Evolutionary conservation across 37 sponge, comb jelly and placozoan genomes (phyloP).

Genomic region (Amphimedon queenslandica): DNA sequence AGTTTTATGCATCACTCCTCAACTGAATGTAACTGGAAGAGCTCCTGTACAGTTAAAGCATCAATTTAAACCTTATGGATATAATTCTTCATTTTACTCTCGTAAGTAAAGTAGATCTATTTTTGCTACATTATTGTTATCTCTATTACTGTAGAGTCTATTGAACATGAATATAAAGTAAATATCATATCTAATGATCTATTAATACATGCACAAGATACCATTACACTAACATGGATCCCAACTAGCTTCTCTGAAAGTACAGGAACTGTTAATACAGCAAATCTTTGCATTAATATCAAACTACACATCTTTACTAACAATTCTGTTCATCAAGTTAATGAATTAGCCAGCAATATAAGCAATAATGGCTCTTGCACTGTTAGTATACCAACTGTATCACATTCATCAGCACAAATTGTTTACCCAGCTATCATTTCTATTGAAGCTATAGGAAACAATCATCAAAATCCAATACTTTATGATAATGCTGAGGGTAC

Average conservation of each 20-base stretch:
- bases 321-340: neutral
- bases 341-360: neutral
- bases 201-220: neutral
- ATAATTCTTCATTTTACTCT: neutral
- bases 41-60: neutral
- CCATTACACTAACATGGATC: neutral
- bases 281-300: neutral
- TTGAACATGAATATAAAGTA: neutral
- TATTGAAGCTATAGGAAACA: neutral
- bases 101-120: neutral
- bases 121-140: neutral
- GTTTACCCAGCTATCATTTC: neutral
- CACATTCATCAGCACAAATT: too few relatives aligned
- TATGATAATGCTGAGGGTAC: neutral
- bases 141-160: neutral
- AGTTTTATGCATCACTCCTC: neutral
- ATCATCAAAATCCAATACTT: too few relatives aligned
- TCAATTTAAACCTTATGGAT: neutral
- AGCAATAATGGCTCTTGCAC: neutral
- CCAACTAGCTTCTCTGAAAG: neutral
- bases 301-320: neutral
- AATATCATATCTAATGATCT: neutral
- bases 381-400: neutral
- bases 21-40: neutral
- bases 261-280: neutral